These are phyloP conservation scores for Xylocopa sonorina DNA, from an alignment of 1,140 invertebrate genomes.

Conservation along the genomic window DNA sequence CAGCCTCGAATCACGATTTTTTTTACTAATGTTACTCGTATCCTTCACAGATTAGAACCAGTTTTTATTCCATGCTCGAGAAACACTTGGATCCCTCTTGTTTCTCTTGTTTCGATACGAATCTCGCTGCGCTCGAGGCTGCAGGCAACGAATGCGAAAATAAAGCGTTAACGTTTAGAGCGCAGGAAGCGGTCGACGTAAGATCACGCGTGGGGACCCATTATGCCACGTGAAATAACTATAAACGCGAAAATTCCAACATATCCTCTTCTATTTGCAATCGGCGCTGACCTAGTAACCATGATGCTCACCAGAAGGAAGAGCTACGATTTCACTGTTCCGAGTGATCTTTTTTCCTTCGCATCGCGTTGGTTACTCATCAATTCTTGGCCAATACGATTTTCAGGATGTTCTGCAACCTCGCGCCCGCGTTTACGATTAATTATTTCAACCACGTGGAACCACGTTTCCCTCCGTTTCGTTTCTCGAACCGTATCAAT, in stretches of 20 bases:
- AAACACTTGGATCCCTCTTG: neutral
- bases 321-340: slow-evolving; percentile 47
- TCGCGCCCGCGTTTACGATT: neutral
- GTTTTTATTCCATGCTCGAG: too few species aligned
- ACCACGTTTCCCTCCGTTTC: neutral
- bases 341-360: slow-evolving; percentile 38
- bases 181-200: slow-evolving; percentile 16
- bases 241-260: slow-evolving; percentile 43
- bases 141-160: neutral
- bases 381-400: slow-evolving; percentile 32
- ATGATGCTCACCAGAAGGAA: slow-evolving; percentile 37
- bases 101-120: neutral
- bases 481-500: neutral
- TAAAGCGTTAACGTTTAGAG: neutral
- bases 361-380: slow-evolving; percentile 11
- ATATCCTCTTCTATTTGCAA: slow-evolving; percentile 41
- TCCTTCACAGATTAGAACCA: too few species aligned
- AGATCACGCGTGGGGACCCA: neutral
- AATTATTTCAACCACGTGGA: neutral
- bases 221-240: slow-evolving; percentile 45
- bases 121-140: too few species aligned
- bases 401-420: slow-evolving; percentile 44
- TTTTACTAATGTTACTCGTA: neutral
- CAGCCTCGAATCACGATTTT: neutral
- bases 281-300: slow-evolving; percentile 56